Evolutionary conservation across 2,888 invertebrate species (phyloP), one percentile per base, ranked within the genome.

Genomic region (Tricholauxania praeusta): DNA sequence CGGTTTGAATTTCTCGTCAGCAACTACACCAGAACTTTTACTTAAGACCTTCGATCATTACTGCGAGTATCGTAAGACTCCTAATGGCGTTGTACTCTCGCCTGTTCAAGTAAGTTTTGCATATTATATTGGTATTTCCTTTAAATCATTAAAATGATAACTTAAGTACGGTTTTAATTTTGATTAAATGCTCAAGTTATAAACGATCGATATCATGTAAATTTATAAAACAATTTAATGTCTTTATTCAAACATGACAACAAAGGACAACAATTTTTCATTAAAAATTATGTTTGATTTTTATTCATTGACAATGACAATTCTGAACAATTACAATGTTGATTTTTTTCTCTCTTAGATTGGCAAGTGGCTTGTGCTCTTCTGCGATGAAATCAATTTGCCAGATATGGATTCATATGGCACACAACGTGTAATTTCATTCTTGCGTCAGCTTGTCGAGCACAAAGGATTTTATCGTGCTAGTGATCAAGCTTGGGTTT

Each of bases 341-440:
- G 17, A 53, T 19, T 2, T 48, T 19, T 19, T 72, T 14, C 10
- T 28, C n/a, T 3, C 51, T 28, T 39, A 76, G 78, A 87, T 98
- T 77, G 98, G 98, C 74, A 98, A 97, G 89, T 99, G 99, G 99
- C 89, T 99, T 72, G 96, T 99, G 2, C 90, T 99, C 59, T 99
- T 99, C 91, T 99, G 99, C 87, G 99, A 99, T 88, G 99, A 99
- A 91, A 99, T 99, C 85, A 99, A 99, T 89, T 92, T 99, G 85
- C 99, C 99, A 0, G 98, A 98, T 83, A 97, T 98, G 96, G 99
- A 99, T 86, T 94, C 96, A 83, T 99, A 98, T 85, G 98, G 98
- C 80, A 95, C 95, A 0, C 99, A 99, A 88, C 90, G 99, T 66
- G 99, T 99, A n/a, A 99, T 99, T 79, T 99, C 98, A 28, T 99